Evolutionary conservation across 2,113 vertebrate genomes (phyloP).

Genomic region (Peucedramus taeniatus): DNA sequence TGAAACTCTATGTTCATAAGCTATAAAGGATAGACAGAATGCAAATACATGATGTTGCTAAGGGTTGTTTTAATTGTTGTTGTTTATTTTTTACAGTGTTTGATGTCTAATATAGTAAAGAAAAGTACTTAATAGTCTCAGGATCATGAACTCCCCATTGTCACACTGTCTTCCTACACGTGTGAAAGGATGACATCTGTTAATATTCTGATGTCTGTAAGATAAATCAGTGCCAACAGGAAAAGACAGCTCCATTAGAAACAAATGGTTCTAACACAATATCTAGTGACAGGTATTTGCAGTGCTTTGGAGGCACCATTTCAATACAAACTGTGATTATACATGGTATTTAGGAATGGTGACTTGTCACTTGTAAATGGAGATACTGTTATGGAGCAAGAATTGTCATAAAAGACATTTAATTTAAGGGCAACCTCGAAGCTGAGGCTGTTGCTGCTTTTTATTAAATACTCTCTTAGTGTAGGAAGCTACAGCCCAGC

Average conservation of each 20-base stretch:
- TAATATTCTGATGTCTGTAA: background rate
- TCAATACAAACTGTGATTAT: background rate
- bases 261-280: background rate
- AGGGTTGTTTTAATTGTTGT: background rate
- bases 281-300: background rate
- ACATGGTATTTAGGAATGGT: background rate
- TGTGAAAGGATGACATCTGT: background rate
- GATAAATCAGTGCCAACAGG: background rate
- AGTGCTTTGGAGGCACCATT: background rate
- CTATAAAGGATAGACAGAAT: background rate
- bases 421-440: background rate
- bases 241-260: constrained; percentile 17
- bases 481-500: background rate
- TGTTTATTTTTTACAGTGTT: background rate
- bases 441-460: background rate
- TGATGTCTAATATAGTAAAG: background rate
- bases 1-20: background rate
- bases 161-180: background rate
- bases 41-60: background rate
- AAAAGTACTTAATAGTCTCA: background rate
- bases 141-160: background rate
- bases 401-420: background rate
- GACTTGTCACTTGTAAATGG: background rate
- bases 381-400: background rate
- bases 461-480: background rate